Conservation (phyloP, 64 coral and sea anemone species). For the Stichodactyla mertensii region DNA sequence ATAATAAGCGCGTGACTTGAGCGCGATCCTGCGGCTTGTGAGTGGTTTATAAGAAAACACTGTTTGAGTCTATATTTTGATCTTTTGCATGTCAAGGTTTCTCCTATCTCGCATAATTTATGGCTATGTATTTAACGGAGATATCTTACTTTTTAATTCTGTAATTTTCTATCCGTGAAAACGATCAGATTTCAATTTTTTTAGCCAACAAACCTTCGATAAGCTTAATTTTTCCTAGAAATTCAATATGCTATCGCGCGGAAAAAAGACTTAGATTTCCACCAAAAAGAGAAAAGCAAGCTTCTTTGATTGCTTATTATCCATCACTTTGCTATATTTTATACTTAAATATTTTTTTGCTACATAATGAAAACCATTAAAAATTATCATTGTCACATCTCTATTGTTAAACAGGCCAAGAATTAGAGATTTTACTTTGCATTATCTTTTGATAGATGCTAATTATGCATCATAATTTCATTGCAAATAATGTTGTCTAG, state of each 20-base stretch:
- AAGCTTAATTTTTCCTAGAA: not conserved
- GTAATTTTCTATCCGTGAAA: not conserved
- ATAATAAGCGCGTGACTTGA: constrained; percentile 3
- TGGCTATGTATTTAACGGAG: not conserved
- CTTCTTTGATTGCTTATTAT: no score
- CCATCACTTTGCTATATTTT: no score
- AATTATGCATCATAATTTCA: no score
- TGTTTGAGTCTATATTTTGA: not conserved
- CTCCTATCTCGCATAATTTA: not conserved
- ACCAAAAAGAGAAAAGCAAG: no score
- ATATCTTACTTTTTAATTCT: not conserved
- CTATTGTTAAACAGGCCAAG: no score
- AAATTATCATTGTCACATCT: no score
- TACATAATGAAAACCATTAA: no score
- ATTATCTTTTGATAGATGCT: no score
- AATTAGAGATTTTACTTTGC: no score
- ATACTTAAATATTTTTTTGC: no score
- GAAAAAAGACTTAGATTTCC: not conserved
- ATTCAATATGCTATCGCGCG: not conserved
- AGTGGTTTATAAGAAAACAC: not conserved
- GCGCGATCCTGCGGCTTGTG: not conserved
- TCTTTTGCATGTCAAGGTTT: not conserved
- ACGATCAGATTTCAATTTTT: not conserved
- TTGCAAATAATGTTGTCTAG: no score
- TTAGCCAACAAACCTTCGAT: not conserved